Percentiles rank a stretch among this genome's conserved stretches.
phyloP scores from a whole-genome alignment of 2,888 invertebrate species.

The Glyphotaelius pellucidus region DNA sequence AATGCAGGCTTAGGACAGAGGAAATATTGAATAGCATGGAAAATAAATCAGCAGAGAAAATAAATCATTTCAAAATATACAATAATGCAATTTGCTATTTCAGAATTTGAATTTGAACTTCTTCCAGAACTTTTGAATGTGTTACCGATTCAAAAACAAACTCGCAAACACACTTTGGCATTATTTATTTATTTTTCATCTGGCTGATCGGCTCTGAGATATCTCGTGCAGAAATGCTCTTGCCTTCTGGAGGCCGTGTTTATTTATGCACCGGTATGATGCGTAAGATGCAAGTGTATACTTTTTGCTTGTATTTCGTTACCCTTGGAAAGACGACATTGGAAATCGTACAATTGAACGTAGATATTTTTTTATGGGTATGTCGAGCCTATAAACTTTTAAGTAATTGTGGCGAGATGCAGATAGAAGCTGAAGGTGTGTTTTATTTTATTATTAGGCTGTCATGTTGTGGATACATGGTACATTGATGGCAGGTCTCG shows the following conservation, averaged over 20 bases:
- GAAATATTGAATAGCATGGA: too few relatives aligned
- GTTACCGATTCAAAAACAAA: background rate
- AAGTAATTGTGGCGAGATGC: background rate
- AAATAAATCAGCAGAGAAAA: too few relatives aligned
- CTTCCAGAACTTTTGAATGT: background rate
- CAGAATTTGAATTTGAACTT: background rate
- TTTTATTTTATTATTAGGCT: too few relatives aligned
- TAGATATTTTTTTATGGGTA: background rate
- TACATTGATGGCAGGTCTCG: background rate
- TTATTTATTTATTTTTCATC: background rate
- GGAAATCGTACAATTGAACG: background rate
- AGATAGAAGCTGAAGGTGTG: background rate
- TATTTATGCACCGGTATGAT: slow-evolving; percentile 10
- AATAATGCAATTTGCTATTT: background rate
- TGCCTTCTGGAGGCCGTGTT: background rate
- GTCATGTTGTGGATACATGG: too few relatives aligned
- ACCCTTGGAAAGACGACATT: background rate
- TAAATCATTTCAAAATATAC: too few relatives aligned
- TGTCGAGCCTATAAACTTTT: background rate
- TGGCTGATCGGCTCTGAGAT: slow-evolving; percentile 17
- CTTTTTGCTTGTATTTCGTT: background rate
- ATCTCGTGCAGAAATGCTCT: slow-evolving; percentile 13
- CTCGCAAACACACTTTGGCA: background rate
- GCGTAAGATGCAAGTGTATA: background rate
- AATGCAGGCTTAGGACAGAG: too few relatives aligned